Conservation (phyloP, 2,113 vertebrate genomes). For the Takifugu bimaculatus region DNA sequence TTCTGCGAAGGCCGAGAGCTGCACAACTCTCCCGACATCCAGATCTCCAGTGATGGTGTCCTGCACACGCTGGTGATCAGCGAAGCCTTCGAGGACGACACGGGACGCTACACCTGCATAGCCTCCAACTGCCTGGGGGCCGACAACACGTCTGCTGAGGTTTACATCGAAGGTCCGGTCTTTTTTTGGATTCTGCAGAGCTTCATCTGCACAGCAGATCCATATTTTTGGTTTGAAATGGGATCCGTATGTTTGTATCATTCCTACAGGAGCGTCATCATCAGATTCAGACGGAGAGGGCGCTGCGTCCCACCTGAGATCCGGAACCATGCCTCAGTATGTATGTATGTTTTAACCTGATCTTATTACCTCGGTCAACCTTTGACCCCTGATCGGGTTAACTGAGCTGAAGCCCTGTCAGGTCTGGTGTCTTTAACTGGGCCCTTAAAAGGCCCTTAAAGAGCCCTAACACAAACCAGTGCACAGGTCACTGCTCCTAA, state of each 20-base stretch:
- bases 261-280: constrained; percentile 84
- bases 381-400: constrained; percentile 33
- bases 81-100: constrained; percentile 98
- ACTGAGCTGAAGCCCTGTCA: constrained; percentile 35
- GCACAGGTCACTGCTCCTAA: constrained; percentile 17
- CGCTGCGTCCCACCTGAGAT: constrained; percentile 76
- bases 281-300: constrained; percentile 93
- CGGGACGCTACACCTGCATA: constrained; percentile 93
- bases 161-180: constrained; percentile 94
- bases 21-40: constrained; percentile 87
- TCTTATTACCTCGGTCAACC: constrained; percentile 31
- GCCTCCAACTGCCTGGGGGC: constrained; percentile 90
- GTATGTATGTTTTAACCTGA: constrained; percentile 61
- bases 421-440: constrained; percentile 33
- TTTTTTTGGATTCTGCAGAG: not conserved
- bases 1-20: constrained; percentile 97
- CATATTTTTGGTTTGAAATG: not conserved
- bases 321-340: constrained; percentile 94
- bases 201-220: not conserved
- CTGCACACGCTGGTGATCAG: constrained; percentile 88
- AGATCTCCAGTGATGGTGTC: constrained; percentile 84
- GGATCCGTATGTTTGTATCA: not conserved
- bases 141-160: constrained; percentile 92
- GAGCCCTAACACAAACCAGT: constrained; percentile 18
- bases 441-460: constrained; percentile 28